Evolutionary conservation across 2,797 vertebrate genomes (phyloP).

Genomic region (Enteromius paludinosus): DNA sequence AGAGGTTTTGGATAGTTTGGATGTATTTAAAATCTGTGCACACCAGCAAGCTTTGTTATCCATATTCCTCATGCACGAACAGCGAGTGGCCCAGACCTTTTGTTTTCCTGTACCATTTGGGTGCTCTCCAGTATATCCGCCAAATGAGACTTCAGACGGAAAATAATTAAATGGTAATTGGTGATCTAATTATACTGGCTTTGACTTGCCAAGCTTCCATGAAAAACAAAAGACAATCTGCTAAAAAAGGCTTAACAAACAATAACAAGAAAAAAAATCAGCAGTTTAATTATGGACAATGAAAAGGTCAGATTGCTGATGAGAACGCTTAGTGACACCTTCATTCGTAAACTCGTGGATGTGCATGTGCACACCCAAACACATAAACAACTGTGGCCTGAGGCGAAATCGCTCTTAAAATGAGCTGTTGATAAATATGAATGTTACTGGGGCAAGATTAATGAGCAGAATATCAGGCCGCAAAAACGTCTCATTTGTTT

Average conservation of each 20-base stretch:
- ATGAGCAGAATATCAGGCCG: neutral
- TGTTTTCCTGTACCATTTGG: conserved; percentile 78
- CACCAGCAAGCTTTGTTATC: conserved; percentile 78
- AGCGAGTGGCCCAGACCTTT: conserved; percentile 75
- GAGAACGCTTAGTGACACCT: conserved; percentile 82
- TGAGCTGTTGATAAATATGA: conserved; percentile 39
- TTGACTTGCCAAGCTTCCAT: conserved; percentile 80
- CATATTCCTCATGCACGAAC: conserved; percentile 79
- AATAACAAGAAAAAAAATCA: conserved; percentile 78
- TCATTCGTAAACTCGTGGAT: conserved; percentile 32
- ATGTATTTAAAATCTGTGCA: neutral
- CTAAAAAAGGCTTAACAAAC: conserved; percentile 70
- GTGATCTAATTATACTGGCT: conserved; percentile 86
- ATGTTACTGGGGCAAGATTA: conserved; percentile 26
- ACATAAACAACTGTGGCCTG: conserved; percentile 30
- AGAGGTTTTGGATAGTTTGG: conserved; percentile 1
- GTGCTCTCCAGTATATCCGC: conserved; percentile 77
- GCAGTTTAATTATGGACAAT: conserved; percentile 81
- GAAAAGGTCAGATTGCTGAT: conserved; percentile 84
- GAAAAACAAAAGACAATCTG: conserved; percentile 64
- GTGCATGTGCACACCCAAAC: conserved; percentile 21
- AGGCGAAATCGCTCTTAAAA: conserved; percentile 14
- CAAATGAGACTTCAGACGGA: conserved; percentile 85
- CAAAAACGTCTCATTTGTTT: conserved; percentile 18
- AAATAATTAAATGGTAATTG: conserved; percentile 87